phyloP scores from a whole-genome alignment of 2,888 invertebrate species.

The Cyaniris semiargus region DNA sequence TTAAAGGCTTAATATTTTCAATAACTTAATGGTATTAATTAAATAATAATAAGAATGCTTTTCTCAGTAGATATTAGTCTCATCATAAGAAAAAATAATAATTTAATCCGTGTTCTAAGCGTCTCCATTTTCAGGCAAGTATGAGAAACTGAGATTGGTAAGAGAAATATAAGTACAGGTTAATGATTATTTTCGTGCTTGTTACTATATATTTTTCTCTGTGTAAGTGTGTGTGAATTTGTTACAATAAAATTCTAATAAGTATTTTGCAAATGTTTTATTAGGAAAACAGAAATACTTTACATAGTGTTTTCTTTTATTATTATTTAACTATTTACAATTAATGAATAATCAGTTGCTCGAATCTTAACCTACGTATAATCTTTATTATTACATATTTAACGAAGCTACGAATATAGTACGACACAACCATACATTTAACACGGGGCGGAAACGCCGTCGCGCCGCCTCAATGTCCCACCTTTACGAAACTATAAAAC shows the following conservation, averaged over 20 bases:
- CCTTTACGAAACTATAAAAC: conserved; percentile 75
- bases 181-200: background rate
- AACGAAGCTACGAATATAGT: conserved; percentile 79
- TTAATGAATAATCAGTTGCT: conserved; percentile 66
- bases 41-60: too few relatives aligned
- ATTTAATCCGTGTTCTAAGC: too few relatives aligned
- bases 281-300: conserved; percentile 77
- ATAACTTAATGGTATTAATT: too few relatives aligned
- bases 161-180: too few relatives aligned
- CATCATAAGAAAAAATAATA: too few relatives aligned
- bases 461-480: conserved; percentile 67
- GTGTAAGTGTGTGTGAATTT: conserved; percentile 36
- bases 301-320: conserved; percentile 61
- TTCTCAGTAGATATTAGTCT: too few relatives aligned
- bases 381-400: conserved; percentile 67
- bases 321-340: conserved; percentile 73
- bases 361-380: conserved; percentile 70
- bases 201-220: background rate
- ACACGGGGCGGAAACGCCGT: conserved; percentile 67
- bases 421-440: conserved; percentile 81
- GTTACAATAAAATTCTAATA: conserved; percentile 39
- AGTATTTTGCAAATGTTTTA: conserved; percentile 64
- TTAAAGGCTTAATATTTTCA: too few relatives aligned
- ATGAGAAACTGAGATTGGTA: too few relatives aligned
- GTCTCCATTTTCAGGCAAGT: too few relatives aligned